Percentiles rank a stretch among this genome's conserved stretches.
These are phyloP conservation scores for Gobionotothen gibberifrons DNA, from an alignment of 2,797 vertebrate species.

Conservation along the genomic window DNA sequence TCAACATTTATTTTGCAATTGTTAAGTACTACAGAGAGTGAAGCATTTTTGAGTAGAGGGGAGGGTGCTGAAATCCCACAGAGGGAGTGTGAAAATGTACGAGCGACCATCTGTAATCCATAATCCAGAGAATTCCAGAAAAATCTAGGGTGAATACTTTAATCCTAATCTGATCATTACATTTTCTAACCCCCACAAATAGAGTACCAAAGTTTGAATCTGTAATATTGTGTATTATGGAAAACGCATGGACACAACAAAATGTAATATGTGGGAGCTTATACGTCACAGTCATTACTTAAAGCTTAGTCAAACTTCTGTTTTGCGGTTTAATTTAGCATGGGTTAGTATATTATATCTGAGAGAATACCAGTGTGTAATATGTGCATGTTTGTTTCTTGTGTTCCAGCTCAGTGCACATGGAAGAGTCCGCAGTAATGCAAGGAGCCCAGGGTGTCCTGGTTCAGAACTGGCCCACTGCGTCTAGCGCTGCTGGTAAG, in stretches of 20 bases:
- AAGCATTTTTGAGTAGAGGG: slow-evolving; percentile 21
- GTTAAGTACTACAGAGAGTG: slow-evolving; percentile 20
- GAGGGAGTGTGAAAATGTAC: slow-evolving; percentile 61
- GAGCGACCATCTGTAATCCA: slow-evolving; percentile 56
- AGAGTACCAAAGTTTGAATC: slow-evolving; percentile 20
- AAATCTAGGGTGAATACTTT: slow-evolving; percentile 56
- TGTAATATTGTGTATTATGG: slow-evolving; percentile 30
- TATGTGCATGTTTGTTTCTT: slow-evolving; percentile 48
- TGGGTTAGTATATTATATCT: not conserved
- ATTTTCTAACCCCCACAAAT: slow-evolving; percentile 13
- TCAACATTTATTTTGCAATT: slow-evolving; percentile 20
- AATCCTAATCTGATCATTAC: slow-evolving; percentile 62
- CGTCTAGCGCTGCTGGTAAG: slow-evolving; percentile 94
- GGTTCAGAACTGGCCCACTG: slow-evolving; percentile 98
- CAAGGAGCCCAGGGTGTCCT: slow-evolving; percentile 90
- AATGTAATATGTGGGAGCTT: slow-evolving; percentile 13
- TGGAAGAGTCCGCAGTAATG: slow-evolving; percentile 95
- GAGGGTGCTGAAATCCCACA: slow-evolving; percentile 51
- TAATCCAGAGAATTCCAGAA: slow-evolving; percentile 67
- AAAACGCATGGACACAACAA: slow-evolving; percentile 28
- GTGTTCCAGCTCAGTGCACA: slow-evolving; percentile 91
- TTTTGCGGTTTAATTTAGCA: slow-evolving; percentile 2
- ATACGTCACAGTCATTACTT: not conserved
- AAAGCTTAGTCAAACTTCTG: not conserved
- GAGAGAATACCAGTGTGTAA: slow-evolving; percentile 28